Evolutionary conservation across 2,113 vertebrate species (phyloP).

Genomic region (Odontophorus gujanensis): DNA sequence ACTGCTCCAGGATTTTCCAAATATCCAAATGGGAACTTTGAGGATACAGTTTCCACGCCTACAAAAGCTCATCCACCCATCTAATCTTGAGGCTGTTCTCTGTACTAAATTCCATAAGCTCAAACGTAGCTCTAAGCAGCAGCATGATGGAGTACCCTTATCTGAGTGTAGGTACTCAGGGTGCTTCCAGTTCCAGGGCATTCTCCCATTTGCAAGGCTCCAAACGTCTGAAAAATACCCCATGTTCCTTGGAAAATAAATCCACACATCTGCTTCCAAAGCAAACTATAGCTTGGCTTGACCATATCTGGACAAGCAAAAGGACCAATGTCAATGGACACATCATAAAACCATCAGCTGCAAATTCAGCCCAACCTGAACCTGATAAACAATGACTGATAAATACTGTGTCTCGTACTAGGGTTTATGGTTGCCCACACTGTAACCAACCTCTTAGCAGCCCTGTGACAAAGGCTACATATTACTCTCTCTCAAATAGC

Average conservation of each 20-base stretch:
- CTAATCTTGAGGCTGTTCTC: not conserved
- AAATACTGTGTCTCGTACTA: not conserved
- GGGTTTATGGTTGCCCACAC: fast-evolving
- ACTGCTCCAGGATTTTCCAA: not conserved
- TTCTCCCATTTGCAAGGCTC: not conserved
- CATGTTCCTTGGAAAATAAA: not conserved
- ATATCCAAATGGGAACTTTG: fast-evolving
- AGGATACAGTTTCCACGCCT: not conserved
- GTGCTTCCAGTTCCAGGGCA: not conserved
- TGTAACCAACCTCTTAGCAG: not conserved
- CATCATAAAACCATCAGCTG: not conserved
- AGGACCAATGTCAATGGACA: not conserved
- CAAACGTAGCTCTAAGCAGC: not conserved
- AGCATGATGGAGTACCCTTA: fast-evolving
- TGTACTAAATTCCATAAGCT: not conserved
- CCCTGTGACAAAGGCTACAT: not conserved
- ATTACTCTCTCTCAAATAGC: not conserved
- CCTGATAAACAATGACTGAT: not conserved
- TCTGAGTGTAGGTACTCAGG: not conserved
- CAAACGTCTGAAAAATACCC: not conserved
- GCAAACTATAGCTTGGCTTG: not conserved
- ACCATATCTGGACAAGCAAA: not conserved
- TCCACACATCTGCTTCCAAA: not conserved
- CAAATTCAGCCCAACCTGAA: not conserved
- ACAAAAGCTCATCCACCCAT: not conserved